Evolutionary conservation across 2,113 vertebrate genomes (phyloP).

Genomic region (Otus sunia): DNA sequence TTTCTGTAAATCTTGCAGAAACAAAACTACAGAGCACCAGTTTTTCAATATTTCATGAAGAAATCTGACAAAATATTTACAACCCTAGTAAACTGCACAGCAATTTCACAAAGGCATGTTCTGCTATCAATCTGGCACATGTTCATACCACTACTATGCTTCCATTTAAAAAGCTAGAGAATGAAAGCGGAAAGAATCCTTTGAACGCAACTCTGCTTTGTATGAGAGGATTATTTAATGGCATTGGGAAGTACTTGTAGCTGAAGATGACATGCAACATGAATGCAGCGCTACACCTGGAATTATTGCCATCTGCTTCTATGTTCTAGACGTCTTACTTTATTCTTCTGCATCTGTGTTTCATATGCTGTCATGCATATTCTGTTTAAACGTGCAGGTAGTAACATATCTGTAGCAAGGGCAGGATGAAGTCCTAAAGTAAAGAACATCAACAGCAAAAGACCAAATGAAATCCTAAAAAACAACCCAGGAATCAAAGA

Average conservation of each 20-base stretch:
- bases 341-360: background rate
- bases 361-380: accelerated
- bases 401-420: background rate
- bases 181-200: accelerated
- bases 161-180: background rate
- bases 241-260: background rate
- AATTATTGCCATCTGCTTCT: background rate
- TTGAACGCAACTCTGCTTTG: background rate
- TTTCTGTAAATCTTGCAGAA: background rate
- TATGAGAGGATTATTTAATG: background rate
- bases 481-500: background rate
- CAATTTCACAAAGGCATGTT: background rate
- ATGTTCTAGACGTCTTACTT: background rate
- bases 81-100: background rate
- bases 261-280: background rate
- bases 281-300: background rate
- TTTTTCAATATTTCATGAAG: slow-evolving; percentile 53
- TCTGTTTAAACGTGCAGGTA: accelerated
- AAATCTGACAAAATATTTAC: slow-evolving; percentile 46
- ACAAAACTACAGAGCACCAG: slow-evolving; percentile 7
- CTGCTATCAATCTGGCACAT: background rate
- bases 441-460: background rate
- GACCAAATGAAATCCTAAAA: background rate
- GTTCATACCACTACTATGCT: background rate
- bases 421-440: background rate